phyloP scores from a whole-genome alignment of 1,140 invertebrate genomes.

The Ceratina australensis region DNA sequence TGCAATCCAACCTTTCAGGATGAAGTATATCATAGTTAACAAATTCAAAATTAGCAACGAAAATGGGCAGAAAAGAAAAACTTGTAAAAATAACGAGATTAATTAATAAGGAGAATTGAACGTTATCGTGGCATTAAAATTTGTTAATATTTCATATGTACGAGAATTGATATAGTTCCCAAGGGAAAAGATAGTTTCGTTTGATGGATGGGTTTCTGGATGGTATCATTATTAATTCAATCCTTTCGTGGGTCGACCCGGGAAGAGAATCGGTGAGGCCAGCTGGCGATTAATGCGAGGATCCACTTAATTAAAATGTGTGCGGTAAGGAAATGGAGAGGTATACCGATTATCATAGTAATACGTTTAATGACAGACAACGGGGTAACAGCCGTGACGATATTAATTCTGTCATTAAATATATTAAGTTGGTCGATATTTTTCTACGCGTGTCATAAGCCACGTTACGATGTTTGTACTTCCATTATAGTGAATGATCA shows the following conservation, averaged over 20 bases:
- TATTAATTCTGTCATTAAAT: constrained; percentile 30
- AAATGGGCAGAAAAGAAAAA: too few species aligned
- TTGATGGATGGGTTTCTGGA: constrained; percentile 19
- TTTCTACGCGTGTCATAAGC: not conserved
- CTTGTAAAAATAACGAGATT: too few species aligned
- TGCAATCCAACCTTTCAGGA: too few species aligned
- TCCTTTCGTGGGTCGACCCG: constrained; percentile 20
- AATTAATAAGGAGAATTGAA: not conserved
- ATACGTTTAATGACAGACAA: constrained; percentile 25
- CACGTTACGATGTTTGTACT: constrained; percentile 27
- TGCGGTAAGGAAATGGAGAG: constrained; percentile 27
- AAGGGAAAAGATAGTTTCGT: not conserved
- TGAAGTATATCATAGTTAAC: too few species aligned
- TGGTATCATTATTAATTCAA: constrained; percentile 48
- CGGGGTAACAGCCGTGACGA: constrained; percentile 12
- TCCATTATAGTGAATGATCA: constrained; percentile 19
- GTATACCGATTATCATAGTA: constrained; percentile 23
- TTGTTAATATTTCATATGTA: not conserved
- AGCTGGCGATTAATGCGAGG: constrained; percentile 21
- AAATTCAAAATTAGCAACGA: too few species aligned
- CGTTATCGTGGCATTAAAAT: not conserved
- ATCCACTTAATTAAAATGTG: constrained; percentile 53
- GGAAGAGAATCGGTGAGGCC: constrained; percentile 1
- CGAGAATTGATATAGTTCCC: constrained; percentile 27
- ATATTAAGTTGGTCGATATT: constrained; percentile 13